A percentile compares a stretch with the other conserved stretches of the same genome.
Evolutionary conservation across 2,113 vertebrate genomes (phyloP).

Genomic region (Bucco capensis): DNA sequence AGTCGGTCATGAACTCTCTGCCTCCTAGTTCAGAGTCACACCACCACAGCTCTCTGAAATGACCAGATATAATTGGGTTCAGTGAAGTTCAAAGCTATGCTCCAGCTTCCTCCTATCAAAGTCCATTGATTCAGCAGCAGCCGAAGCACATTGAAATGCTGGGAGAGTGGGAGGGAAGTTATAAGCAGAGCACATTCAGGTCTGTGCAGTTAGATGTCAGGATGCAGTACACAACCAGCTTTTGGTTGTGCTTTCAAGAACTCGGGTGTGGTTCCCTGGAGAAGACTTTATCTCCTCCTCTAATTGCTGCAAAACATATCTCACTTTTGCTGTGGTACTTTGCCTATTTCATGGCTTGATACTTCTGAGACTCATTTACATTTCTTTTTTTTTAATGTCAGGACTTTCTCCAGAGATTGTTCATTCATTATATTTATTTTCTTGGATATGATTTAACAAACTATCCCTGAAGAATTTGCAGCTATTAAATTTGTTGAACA

Average conservation of each 20-base stretch:
- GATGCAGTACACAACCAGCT: conserved; percentile 55
- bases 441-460: conserved; percentile 74
- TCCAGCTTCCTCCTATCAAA: conserved; percentile 73
- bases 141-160: conserved; percentile 54
- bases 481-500: conserved; percentile 67
- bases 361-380: conserved; percentile 64
- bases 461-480: conserved; percentile 63
- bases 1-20: conserved; percentile 66
- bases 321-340: conserved; percentile 58
- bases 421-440: conserved; percentile 81
- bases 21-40: conserved; percentile 69
- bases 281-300: conserved; percentile 19
- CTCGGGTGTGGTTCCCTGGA: conserved; percentile 56
- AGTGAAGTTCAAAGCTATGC: conserved; percentile 76
- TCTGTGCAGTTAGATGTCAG: conserved; percentile 56
- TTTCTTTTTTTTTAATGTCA: conserved; percentile 66
- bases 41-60: conserved; percentile 71
- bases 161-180: conserved; percentile 63
- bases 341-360: conserved; percentile 48
- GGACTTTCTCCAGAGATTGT: conserved; percentile 71
- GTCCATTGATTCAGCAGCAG: conserved; percentile 70
- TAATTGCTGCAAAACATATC: conserved; percentile 58
- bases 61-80: conserved; percentile 78
- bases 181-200: conserved; percentile 47
- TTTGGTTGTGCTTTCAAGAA: conserved; percentile 50